Evolutionary conservation across 1,140 invertebrate genomes (phyloP), one percentile per base, ranked within the genome.

Genomic region (Coboldia fuscipes): DNA sequence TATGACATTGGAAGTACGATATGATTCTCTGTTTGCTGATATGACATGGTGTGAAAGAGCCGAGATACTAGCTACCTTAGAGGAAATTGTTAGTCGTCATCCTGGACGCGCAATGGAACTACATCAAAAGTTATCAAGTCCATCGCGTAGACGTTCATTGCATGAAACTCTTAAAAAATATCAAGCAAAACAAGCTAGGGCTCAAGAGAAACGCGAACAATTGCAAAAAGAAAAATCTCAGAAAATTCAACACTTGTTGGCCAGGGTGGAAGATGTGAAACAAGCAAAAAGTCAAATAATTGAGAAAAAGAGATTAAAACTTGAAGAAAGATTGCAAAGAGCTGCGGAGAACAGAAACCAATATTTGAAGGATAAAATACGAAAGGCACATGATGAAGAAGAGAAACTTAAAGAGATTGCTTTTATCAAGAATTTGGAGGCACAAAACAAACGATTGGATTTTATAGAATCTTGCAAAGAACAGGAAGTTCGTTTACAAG

Each of bases 371-470:
- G 76, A 79, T 38, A 86, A 92, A 41, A 75, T 92, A 2, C 70
- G 75, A 36, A 97, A 97, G 56, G 92, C 92, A 2, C 89, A 96
- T 44, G 92, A 97, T 45, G 92, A 97, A 56, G 90, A 96, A 42
- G 85, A 89, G 28, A 97, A 97, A 57, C 63, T 90, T 1, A 84
- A 88, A 44, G 92, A 97, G 63, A 96, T 97, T 38, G 89, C 88
- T 19, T 97, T 97, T 54, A 97, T 97, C 34, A 96, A 96, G 56
- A 82, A 85, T 46, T 58, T 97, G 3, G 86, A 96, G 50, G 89
- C 89, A 2, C 84, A 94, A 58, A 94, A 96, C 54, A 82, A 92
- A 45, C 61, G 83, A 4, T 75, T 92, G 48, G 89, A 96, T 56
- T 76, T 89, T 43, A 61, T 88, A 42, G 75, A 76, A 9, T 67